These are phyloP conservation scores for Saguinus imperator DNA, from an alignment of 2,113 vertebrate genomes.

Conservation along the genomic window DNA sequence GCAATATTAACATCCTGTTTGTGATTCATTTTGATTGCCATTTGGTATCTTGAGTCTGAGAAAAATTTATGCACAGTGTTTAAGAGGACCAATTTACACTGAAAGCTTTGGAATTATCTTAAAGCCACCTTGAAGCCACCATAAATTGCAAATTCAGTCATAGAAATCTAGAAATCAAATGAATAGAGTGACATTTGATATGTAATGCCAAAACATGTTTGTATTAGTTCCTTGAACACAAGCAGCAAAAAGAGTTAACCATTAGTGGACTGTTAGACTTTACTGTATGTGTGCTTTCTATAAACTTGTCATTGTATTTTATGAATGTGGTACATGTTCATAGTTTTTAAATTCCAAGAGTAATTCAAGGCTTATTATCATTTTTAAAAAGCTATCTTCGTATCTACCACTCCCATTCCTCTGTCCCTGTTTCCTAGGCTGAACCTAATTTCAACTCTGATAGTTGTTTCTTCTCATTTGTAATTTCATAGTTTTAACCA, in stretches of 20 bases:
- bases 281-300: background rate
- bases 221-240: background rate
- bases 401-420: background rate
- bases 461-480: background rate
- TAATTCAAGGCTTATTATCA: background rate
- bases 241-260: background rate
- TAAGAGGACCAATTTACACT: conserved; percentile 42
- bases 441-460: background rate
- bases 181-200: background rate
- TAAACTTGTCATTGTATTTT: conserved; percentile 35
- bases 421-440: background rate
- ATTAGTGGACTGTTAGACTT: conserved; percentile 23
- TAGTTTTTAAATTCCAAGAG: conserved; percentile 18
- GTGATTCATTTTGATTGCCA: background rate
- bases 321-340: background rate
- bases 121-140: background rate
- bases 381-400: background rate
- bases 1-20: background rate
- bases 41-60: background rate
- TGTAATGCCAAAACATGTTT: background rate
- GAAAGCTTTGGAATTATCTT: conserved; percentile 63
- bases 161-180: conserved; percentile 38
- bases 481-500: background rate
- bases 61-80: background rate
- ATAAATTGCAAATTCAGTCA: conserved; percentile 51